Base-by-base conservation (phyloP, 2,888 invertebrate genomes). In the Alloplasta piceator region DNA sequence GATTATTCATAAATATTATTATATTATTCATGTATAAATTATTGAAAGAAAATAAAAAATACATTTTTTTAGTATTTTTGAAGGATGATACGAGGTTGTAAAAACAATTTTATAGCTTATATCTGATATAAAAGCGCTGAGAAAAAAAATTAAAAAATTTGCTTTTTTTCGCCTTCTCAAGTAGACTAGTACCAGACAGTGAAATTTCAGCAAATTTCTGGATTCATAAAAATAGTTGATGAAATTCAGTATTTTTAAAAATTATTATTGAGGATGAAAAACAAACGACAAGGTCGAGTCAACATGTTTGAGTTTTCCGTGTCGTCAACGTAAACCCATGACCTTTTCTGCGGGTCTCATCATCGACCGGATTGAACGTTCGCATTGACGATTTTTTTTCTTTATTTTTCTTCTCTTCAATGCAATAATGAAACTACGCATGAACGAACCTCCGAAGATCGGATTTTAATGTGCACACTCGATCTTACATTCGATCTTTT, bases 341-440 rank as follows among this genome's bases (percentile, higher is more conserved):
- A 90, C 87, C 90, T 87, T 87, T 89, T 84, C 79, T 84, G 80
- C 84, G 84, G 82, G 85, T 85, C 86, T 86, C 84, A 85, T 87
- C 84, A 85, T 86, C 82, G 84, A 75, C 83, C 56, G 55, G 77
- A 71, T 72, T 61, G 67, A 78, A 78, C 78, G 72, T 74, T 79
- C 3, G 26, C 66, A 61, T 80, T 71, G 76, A 61, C 61, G 36
- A 16, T 48, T 26, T 10, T 64, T 64, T 46, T 63, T 48, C 41
- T 52, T 43, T 16, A 46, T 56, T 36, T 10, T 60, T 61, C 26
- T 50, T 55, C n/a, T 26, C 26, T 26, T 26, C 26, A 26, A 26
- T 26, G 26, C 26, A 26, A 26, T 26, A 26, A 26, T 26, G 26
- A 26, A 26, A 26, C 26, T 26, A 26, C 26, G 26, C 26, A 26